Conservation (phyloP, 2,888 invertebrate genomes). For the Lamproptera curius region DNA sequence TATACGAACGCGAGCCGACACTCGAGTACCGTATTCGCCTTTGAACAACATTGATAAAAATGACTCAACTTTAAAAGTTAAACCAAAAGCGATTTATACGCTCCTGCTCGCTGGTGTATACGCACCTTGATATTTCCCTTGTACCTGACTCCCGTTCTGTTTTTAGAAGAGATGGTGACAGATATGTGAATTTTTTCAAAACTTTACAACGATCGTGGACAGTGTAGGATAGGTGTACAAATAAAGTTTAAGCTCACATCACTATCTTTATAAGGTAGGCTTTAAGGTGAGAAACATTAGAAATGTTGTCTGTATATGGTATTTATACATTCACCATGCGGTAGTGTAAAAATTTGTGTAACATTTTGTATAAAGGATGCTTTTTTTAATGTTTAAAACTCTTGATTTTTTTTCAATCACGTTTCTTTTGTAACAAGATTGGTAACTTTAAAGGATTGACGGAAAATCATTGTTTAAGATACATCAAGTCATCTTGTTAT, state of each 20-base stretch:
- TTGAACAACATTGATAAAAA: no score
- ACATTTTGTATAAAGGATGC: slow-evolving; percentile 5
- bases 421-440: no score
- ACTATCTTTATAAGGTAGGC: not conserved
- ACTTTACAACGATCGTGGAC: not conserved
- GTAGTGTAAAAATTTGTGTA: slow-evolving; percentile 10
- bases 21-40: no score
- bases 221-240: slow-evolving; percentile 1
- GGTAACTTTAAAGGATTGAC: no score
- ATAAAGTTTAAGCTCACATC: no score
- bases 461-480: no score
- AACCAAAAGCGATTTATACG: no score
- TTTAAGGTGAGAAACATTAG: not conserved
- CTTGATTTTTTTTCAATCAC: no score
- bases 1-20: no score
- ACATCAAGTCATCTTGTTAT: no score
- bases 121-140: not conserved
- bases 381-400: not conserved
- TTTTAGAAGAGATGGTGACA: not conserved
- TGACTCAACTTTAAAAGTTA: no score
- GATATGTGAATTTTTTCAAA: not conserved
- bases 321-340: slow-evolving; percentile 2
- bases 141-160: slow-evolving; percentile 5
- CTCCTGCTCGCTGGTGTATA: no score
- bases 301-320: slow-evolving; percentile 10